phyloP scores from a whole-genome alignment of 1,140 invertebrate genomes.

The Pseudobourletiella spinata region DNA sequence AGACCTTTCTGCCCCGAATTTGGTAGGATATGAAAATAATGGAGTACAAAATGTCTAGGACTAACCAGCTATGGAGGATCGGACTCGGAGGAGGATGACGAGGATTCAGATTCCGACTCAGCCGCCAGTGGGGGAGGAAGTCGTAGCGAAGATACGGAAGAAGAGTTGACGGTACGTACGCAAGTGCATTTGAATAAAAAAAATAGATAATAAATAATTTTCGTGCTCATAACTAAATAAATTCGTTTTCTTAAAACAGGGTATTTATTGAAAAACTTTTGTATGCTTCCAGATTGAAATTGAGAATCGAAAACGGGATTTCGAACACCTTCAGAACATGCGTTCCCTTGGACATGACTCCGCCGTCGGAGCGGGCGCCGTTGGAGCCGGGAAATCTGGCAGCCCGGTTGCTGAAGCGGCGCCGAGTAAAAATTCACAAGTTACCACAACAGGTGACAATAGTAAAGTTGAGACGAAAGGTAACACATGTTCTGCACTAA shows the following conservation, averaged over 20 bases:
- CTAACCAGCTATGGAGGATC: neutral
- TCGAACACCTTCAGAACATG: neutral
- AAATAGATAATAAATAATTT: neutral
- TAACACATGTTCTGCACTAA: neutral
- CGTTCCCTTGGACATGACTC: neutral
- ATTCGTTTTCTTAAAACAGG: neutral
- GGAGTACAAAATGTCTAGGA: neutral
- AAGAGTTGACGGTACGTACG: neutral
- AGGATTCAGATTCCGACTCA: neutral
- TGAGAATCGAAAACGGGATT: neutral
- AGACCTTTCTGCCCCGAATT: no score
- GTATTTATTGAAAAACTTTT: neutral
- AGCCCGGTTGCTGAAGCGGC: neutral
- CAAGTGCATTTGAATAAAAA: neutral
- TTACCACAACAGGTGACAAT: neutral
- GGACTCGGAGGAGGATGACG: neutral
- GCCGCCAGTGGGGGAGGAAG: neutral
- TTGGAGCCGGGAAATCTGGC: neutral
- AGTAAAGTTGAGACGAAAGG: neutral
- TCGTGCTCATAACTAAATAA: neutral
- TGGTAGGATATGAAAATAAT: no score
- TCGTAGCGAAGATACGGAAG: neutral
- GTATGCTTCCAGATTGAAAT: neutral
- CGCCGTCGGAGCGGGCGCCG: neutral
- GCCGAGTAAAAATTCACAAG: neutral